These are phyloP conservation scores for Prosopocoilus inquinatus DNA, from an alignment of 2,888 invertebrate species.

Conservation along the genomic window DNA sequence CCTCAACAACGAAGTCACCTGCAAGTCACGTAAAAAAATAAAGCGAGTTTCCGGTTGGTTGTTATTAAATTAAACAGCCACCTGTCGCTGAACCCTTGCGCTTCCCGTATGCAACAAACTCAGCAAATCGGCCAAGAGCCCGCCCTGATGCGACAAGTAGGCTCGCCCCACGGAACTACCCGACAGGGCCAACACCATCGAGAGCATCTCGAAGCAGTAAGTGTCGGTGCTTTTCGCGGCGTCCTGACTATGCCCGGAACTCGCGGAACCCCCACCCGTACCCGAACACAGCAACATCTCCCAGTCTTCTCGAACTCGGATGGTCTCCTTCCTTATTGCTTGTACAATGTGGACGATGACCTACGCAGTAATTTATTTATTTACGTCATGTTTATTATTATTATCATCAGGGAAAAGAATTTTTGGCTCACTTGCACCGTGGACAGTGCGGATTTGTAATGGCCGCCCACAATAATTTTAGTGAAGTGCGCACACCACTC, in stretches of 20 bases:
- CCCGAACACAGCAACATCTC: constrained; percentile 64
- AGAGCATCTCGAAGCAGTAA: constrained; percentile 97
- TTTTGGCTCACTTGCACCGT: too few relatives aligned
- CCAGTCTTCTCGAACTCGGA: constrained; percentile 88
- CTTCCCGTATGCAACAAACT: constrained; percentile 90
- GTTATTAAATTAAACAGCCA: constrained; percentile 43
- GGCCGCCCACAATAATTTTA: too few relatives aligned
- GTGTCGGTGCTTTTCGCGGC: constrained; percentile 67
- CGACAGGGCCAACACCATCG: constrained; percentile 90
- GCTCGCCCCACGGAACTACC: constrained; percentile 88
- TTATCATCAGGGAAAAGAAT: too few relatives aligned
- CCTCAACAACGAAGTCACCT: constrained; percentile 81
- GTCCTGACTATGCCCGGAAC: constrained; percentile 49
- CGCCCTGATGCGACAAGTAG: constrained; percentile 87
- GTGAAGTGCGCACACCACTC: too few relatives aligned
- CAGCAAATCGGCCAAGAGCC: constrained; percentile 78
- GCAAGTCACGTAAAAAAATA: constrained; percentile 24
- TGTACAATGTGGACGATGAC: constrained; percentile 86
- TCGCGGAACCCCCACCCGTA: constrained; percentile 43
- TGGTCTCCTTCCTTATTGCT: constrained; percentile 87
- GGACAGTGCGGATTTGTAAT: too few relatives aligned
- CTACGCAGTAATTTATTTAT: too few relatives aligned
- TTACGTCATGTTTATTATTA: background rate
- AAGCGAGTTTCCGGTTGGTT: background rate
- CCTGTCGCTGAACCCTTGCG: constrained; percentile 92